A percentile compares a stretch with the other conserved stretches of the same genome.
Conservation (phyloP, 2,888 invertebrate species). For the Lepidocyrtinus sp. region DNA sequence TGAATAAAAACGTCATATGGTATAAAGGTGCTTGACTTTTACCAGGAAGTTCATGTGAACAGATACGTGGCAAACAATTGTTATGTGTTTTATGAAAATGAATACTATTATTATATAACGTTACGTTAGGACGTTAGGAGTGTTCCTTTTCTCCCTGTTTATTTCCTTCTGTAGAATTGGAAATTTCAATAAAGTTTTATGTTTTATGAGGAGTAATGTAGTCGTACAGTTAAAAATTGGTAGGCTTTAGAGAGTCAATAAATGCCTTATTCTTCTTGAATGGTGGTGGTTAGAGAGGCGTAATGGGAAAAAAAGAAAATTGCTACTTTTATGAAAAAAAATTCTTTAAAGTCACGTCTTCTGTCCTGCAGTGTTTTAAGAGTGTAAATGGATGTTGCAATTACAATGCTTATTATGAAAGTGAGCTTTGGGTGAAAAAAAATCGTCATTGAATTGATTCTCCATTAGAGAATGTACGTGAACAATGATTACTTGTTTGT, state of each 20-base stretch:
- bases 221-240: background rate
- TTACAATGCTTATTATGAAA: background rate
- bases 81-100: background rate
- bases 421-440: too few species aligned
- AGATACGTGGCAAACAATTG: background rate
- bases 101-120: background rate
- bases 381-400: background rate
- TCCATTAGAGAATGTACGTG: background rate
- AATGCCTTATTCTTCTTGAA: too few species aligned
- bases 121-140: background rate
- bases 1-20: background rate
- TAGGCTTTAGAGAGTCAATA: background rate
- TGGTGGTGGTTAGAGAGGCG: too few species aligned
- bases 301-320: background rate
- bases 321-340: background rate
- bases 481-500: too few species aligned
- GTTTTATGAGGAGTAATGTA: background rate
- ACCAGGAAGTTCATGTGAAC: conserved; percentile 40
- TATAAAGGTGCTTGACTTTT: conserved; percentile 38
- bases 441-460: background rate
- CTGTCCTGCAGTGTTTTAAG: background rate
- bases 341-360: background rate
- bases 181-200: background rate
- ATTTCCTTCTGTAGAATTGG: background rate
- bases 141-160: background rate